Evolutionary conservation across 2,888 invertebrate genomes (phyloP), one percentile per base, ranked within the genome.

Genomic region (Callimorpha dominula): DNA sequence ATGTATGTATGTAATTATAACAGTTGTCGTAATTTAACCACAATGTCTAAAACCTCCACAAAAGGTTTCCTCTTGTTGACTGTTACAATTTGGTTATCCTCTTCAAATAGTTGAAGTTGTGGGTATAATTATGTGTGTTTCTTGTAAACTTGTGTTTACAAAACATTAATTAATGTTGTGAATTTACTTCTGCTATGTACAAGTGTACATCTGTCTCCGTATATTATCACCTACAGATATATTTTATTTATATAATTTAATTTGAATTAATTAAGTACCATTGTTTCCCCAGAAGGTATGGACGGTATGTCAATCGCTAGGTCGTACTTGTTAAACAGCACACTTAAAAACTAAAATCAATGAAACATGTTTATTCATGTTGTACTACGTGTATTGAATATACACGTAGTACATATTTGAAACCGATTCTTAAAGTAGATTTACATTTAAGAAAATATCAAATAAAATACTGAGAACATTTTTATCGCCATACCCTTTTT

Each of bases 401-500:
- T n/a, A n/a, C n/a, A n/a, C n/a, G 14, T 43, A 46, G 49, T 65
- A 20, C 49, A 65, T 46, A n/a, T 49, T 14, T 65, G 20, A 40
- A 67, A 4, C 14, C 11, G n/a, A 40, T 31, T 71, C 65, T 57
- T 9, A 60, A 66, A 71, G 46, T 17, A 12, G 20, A 31, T 57
- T 11, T 43, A 52, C 52, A 40, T 52, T 70, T 20, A 43, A 70
- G 65, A 62, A 69, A 43, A 31, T 57, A 62, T 15, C n/a, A 42
- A 42, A 63, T 63, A 62, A 69, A 63, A 65, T 49, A 54, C 60
- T 68, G 69, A 66, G 57, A 20, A 57, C 70, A 65, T 67, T 75
- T 75, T 77, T 79, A 77, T 80, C 46, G 54, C 60, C 50, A 9
- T 50, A 60, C 40, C 57, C 68, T 60, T 74, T 76, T 75, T 63